A percentile compares a stretch with the other conserved stretches of the same genome.
phyloP scores from a whole-genome alignment of 2,113 vertebrate genomes.

The Verasper variegatus region DNA sequence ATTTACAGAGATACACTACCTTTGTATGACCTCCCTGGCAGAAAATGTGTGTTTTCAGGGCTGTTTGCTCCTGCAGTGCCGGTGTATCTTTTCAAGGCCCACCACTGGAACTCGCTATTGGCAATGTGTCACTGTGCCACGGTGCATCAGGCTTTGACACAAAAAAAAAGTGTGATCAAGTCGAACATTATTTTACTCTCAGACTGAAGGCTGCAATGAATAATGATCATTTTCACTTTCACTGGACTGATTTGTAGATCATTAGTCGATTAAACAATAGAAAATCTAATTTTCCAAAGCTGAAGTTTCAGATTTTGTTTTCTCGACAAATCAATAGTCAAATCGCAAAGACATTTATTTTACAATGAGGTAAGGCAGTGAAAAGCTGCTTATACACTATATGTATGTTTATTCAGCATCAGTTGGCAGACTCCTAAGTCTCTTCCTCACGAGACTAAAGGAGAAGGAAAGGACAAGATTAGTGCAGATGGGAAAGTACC shows the following conservation, averaged over 20 bases:
- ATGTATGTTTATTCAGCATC: neutral
- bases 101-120: conserved; percentile 12
- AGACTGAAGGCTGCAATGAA: neutral
- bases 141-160: neutral
- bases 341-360: neutral
- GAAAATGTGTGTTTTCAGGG: conserved; percentile 58
- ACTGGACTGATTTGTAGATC: neutral
- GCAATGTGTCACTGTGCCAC: conserved; percentile 14
- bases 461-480: conserved; percentile 17
- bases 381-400: neutral
- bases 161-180: conserved; percentile 1
- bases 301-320: neutral
- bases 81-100: conserved; percentile 25
- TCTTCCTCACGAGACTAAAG: conserved; percentile 17
- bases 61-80: conserved; percentile 30
- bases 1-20: conserved; percentile 14
- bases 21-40: conserved; percentile 37
- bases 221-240: neutral
- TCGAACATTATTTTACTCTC: neutral
- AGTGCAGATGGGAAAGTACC: conserved; percentile 27
- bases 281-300: neutral
- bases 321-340: neutral
- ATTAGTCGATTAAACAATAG: neutral
- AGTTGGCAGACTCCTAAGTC: conserved; percentile 60
- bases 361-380: too few species aligned